A percentile compares a stretch with the other conserved stretches of the same genome.
Conservation (phyloP, 2,113 vertebrate genomes). For the Dromiciops gliroides region DNA sequence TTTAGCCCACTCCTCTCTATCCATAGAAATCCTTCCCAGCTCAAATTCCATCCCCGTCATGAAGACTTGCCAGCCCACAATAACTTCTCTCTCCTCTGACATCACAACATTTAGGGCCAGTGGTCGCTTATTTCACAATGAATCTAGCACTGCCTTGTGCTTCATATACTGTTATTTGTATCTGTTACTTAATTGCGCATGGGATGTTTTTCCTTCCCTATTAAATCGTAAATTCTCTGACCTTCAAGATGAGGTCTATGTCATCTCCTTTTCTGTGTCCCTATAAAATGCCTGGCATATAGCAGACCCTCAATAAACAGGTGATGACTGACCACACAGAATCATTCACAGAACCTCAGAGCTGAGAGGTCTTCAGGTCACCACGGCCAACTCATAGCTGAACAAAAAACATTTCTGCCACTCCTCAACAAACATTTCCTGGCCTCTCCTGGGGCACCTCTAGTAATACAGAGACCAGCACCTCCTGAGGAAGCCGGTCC, state of each 20-base stretch:
- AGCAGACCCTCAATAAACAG: neutral
- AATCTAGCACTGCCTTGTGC: neutral
- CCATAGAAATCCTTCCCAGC: neutral
- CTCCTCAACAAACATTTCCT: neutral
- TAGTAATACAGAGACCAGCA: neutral
- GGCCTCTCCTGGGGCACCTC: too few relatives aligned
- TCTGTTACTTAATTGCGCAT: neutral
- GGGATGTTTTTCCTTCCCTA: neutral
- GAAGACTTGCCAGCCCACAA: neutral
- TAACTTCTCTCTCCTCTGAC: neutral
- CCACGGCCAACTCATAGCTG: neutral
- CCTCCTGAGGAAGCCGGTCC: too few relatives aligned
- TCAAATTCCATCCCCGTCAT: neutral
- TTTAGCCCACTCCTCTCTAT: neutral
- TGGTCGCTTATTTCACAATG: neutral
- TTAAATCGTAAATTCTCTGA: neutral
- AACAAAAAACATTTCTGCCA: neutral
- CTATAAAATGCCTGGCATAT: neutral
- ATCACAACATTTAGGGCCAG: neutral
- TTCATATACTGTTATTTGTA: neutral
- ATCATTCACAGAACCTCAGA: neutral
- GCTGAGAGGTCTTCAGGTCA: neutral
- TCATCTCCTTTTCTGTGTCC: neutral
- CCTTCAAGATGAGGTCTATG: neutral
- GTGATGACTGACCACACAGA: neutral